phyloP scores from a whole-genome alignment of 2,888 invertebrate species.

The Andrena dorsata region DNA sequence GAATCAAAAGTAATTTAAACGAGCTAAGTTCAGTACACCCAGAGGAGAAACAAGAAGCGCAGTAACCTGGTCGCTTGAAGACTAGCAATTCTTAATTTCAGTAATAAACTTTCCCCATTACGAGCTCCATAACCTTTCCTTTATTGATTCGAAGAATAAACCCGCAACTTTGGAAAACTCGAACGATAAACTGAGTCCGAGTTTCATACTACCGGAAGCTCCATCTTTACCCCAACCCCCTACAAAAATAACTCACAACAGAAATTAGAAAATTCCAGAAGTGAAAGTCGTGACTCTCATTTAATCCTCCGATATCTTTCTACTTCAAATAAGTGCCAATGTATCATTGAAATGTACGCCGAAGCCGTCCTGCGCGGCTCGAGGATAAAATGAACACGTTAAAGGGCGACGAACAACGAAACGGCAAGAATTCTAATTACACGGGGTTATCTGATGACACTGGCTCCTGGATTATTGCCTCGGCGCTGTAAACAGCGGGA shows the following conservation, averaged over 20 bases:
- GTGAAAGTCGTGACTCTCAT: neutral
- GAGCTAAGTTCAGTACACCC: too few relatives aligned
- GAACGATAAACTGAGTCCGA: neutral
- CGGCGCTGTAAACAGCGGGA: constrained; percentile 20
- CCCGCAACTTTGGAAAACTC: neutral
- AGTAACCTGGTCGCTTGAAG: neutral
- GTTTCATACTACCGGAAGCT: neutral
- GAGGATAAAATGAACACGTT: neutral
- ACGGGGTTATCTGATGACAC: constrained; percentile 10
- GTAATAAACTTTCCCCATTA: constrained; percentile 19
- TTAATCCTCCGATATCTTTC: neutral
- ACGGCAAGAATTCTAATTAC: constrained; percentile 22
- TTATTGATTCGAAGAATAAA: constrained; percentile 73
- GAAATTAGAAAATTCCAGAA: constrained; percentile 3
- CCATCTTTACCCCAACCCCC: neutral
- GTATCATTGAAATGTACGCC: neutral
- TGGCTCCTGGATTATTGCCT: constrained; percentile 9
- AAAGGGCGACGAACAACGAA: constrained; percentile 1
- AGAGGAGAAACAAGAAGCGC: too few relatives aligned
- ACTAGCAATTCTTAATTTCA: constrained; percentile 15
- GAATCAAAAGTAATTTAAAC: neutral
- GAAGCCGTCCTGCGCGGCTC: too few relatives aligned
- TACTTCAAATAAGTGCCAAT: neutral
- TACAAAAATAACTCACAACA: too few relatives aligned
- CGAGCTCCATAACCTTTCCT: constrained; percentile 29